Evolutionary conservation across 2,888 invertebrate genomes (phyloP).

Genomic region (Tubulanus polymorphus): DNA sequence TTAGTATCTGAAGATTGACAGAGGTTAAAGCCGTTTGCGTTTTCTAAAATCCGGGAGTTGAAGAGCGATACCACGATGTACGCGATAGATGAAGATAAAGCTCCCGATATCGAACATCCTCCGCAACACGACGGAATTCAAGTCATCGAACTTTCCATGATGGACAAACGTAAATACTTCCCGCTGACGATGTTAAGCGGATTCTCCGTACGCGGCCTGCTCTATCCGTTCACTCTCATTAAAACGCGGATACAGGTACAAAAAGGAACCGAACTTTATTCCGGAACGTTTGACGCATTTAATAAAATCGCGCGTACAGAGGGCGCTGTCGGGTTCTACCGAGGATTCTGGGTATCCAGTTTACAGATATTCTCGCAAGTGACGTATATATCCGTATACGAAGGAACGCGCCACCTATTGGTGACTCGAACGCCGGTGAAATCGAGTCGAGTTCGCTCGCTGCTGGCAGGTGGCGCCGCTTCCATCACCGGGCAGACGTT

Average conservation of each 20-base stretch:
- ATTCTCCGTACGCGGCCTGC: slow-evolving; percentile 68
- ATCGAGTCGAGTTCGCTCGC: slow-evolving; percentile 58
- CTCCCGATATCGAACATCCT: too few relatives aligned
- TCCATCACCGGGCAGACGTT: slow-evolving; percentile 92
- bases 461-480: slow-evolving; percentile 85
- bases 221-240: slow-evolving; percentile 89
- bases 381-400: slow-evolving; percentile 86
- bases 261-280: slow-evolving; percentile 63
- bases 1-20: too few relatives aligned
- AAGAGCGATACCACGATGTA: too few relatives aligned
- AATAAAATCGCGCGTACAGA: slow-evolving; percentile 79
- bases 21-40: too few relatives aligned
- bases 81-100: too few relatives aligned
- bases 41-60: too few relatives aligned
- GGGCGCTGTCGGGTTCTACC: slow-evolving; percentile 78
- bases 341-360: slow-evolving; percentile 93
- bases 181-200: slow-evolving; percentile 87
- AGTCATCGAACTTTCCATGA: slow-evolving; percentile 97
- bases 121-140: too few relatives aligned
- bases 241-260: slow-evolving; percentile 82
- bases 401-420: slow-evolving; percentile 79
- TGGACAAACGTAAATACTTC: slow-evolving; percentile 92
- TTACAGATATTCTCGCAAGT: slow-evolving; percentile 61
- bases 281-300: slow-evolving; percentile 78
- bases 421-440: slow-evolving; percentile 59